Percentiles rank a stretch among this genome's conserved stretches.
phyloP scores from a whole-genome alignment of 2,888 invertebrate species.

The Julus scandinavius region DNA sequence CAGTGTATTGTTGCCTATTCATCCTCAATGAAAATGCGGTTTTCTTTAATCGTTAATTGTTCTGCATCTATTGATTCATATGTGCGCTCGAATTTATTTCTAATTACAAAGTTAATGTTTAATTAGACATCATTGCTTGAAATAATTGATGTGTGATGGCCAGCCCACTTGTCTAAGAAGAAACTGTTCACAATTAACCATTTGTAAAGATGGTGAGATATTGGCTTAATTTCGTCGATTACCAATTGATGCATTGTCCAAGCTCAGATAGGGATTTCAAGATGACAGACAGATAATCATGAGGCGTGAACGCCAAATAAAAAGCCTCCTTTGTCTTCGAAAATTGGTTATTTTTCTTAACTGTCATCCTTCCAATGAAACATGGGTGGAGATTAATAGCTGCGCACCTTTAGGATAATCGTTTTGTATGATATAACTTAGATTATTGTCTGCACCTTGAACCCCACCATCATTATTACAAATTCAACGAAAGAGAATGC shows the following conservation, averaged over 20 bases:
- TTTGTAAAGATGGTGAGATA: conserved; percentile 31
- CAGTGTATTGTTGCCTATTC: not conserved
- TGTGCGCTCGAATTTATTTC: conserved; percentile 11
- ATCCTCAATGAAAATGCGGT: conserved; percentile 22
- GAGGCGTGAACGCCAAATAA: conserved; percentile 29
- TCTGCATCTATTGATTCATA: conserved; percentile 28
- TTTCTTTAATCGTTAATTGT: conserved; percentile 23
- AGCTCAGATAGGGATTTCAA: conserved; percentile 2
- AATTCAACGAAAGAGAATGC: no score
- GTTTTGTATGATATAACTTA: conserved; percentile 9
- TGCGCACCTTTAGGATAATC: not conserved
- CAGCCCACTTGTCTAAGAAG: not conserved
- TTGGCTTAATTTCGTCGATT: conserved; percentile 42
- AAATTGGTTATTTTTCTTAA: conserved; percentile 8
- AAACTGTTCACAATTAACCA: not conserved
- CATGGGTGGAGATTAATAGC: conserved; percentile 43
- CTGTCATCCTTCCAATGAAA: conserved; percentile 6
- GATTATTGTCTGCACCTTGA: not conserved
- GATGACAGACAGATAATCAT: conserved; percentile 40
- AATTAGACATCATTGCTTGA: conserved; percentile 4
- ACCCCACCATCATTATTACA: not conserved
- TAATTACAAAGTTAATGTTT: conserved; percentile 36
- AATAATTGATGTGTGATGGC: not conserved
- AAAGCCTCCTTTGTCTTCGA: conserved; percentile 7
- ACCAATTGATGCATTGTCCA: conserved; percentile 37